phyloP scores from a whole-genome alignment of 1,140 invertebrate genomes.

The Ganaspis sp. region DNA sequence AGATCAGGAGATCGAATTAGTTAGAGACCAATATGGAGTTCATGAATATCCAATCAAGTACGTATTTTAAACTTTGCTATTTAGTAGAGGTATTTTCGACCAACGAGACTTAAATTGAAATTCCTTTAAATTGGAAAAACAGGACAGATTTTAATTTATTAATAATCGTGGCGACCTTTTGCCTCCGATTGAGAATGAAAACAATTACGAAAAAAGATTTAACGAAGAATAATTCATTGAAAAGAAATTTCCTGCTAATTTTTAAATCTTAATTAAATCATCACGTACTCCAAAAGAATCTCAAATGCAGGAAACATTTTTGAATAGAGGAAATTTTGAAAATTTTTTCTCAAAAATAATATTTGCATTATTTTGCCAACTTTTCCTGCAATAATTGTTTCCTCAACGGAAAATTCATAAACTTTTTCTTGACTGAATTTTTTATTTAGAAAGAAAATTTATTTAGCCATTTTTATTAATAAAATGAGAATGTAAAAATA shows the following conservation, averaged over 20 bases:
- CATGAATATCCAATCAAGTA: slow-evolving; percentile 95
- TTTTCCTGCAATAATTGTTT: neutral
- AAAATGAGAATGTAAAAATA: no score
- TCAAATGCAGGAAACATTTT: neutral
- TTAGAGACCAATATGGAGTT: slow-evolving; percentile 85
- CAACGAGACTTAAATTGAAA: neutral
- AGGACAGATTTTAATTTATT: no score
- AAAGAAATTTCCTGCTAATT: no score
- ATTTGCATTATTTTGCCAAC: neutral
- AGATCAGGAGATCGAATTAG: slow-evolving; percentile 95
- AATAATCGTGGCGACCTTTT: no score
- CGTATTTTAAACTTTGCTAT: slow-evolving; percentile 53
- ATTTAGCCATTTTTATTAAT: no score
- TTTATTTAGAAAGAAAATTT: no score
- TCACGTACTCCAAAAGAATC: no score
- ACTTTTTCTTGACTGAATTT: neutral
- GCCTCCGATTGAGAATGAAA: no score
- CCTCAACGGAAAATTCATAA: neutral
- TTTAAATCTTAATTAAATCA: no score
- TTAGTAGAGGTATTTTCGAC: neutral
- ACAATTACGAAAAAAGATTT: no score
- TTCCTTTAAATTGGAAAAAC: neutral
- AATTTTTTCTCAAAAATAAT: neutral
- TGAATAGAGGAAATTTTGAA: neutral
- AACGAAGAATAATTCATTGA: no score